Conservation (phyloP, 1,140 invertebrate genomes). For the Dendroctonus ponderosae region DNA sequence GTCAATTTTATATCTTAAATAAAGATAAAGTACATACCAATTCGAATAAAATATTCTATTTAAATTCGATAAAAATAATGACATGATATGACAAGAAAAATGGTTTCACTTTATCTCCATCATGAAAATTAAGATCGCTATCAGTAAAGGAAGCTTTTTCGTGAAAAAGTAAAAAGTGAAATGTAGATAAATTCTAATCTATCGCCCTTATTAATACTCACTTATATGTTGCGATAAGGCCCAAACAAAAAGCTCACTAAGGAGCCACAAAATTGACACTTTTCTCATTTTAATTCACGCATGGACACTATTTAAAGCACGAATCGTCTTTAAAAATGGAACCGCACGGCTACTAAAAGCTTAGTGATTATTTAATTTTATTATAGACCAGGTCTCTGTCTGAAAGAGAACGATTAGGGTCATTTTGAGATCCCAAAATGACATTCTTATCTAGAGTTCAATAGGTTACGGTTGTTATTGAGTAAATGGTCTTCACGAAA, state of each 20-base stretch:
- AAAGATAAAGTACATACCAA: too few relatives aligned
- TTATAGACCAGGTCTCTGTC: slow-evolving; percentile 7
- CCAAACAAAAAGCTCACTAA: slow-evolving; percentile 8
- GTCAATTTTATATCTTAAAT: too few relatives aligned
- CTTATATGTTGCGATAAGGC: slow-evolving; percentile 15
- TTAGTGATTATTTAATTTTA: slow-evolving; percentile 15
- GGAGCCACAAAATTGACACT: slow-evolving; percentile 14
- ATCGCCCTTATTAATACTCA: slow-evolving; percentile 6
- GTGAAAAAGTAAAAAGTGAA: too few relatives aligned
- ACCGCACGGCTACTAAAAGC: not conserved
- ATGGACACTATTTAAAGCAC: slow-evolving; percentile 14
- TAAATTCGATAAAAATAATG: too few relatives aligned
- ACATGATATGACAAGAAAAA: too few relatives aligned
- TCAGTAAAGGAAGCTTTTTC: too few relatives aligned
- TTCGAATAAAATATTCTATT: too few relatives aligned
- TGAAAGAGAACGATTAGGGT: slow-evolving; percentile 26
- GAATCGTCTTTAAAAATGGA: slow-evolving; percentile 3
- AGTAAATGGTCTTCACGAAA: slow-evolving; percentile 23
- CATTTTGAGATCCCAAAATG: slow-evolving; percentile 32
- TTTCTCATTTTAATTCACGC: slow-evolving; percentile 20
- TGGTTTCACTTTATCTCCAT: too few relatives aligned
- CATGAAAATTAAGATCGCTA: too few relatives aligned
- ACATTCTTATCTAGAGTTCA: slow-evolving; percentile 34
- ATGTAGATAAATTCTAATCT: too few relatives aligned
- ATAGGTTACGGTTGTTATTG: slow-evolving; percentile 36